phyloP scores from a whole-genome alignment of 1,140 invertebrate genomes.

The Planococcus citri region DNA sequence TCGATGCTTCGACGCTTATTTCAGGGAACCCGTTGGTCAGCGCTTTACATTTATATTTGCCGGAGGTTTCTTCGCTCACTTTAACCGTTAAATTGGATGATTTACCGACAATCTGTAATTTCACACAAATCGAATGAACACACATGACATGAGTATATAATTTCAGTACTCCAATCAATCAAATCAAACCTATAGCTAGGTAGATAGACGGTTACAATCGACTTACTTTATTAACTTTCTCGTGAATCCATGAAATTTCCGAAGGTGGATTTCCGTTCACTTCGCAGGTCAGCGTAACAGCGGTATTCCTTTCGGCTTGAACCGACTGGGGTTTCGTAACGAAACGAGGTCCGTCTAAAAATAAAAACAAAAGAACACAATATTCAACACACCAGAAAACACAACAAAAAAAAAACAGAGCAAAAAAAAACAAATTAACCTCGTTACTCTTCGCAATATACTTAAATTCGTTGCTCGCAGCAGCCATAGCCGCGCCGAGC shows the following conservation, averaged over 20 bases:
- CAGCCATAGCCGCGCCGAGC: too few species aligned
- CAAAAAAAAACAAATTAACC: too few species aligned
- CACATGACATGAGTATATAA: too few species aligned
- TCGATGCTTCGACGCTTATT: conserved; percentile 65
- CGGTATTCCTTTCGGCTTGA: conserved; percentile 64
- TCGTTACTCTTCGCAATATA: too few species aligned
- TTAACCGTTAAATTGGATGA: conserved; percentile 55
- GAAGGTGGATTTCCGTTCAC: conserved; percentile 81
- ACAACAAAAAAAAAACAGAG: too few species aligned
- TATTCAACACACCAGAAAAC: too few species aligned
- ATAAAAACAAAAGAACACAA: not conserved
- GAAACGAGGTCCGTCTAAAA: conserved; percentile 74
- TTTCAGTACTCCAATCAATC: too few species aligned
- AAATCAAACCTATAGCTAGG: too few species aligned
- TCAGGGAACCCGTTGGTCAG: conserved; percentile 67
- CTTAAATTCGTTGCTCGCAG: too few species aligned
- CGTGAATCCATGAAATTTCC: conserved; percentile 74
- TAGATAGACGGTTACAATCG: too few species aligned
- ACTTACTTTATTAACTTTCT: conserved; percentile 41
- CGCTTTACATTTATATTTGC: conserved; percentile 77
- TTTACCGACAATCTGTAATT: conserved; percentile 48
- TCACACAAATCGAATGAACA: too few species aligned
- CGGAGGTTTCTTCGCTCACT: conserved; percentile 61
- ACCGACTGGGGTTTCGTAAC: conserved; percentile 56
- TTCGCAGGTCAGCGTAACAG: conserved; percentile 69